Evolutionary conservation across 2,797 vertebrate genomes (phyloP).

Genomic region (Galaxias olidus): DNA sequence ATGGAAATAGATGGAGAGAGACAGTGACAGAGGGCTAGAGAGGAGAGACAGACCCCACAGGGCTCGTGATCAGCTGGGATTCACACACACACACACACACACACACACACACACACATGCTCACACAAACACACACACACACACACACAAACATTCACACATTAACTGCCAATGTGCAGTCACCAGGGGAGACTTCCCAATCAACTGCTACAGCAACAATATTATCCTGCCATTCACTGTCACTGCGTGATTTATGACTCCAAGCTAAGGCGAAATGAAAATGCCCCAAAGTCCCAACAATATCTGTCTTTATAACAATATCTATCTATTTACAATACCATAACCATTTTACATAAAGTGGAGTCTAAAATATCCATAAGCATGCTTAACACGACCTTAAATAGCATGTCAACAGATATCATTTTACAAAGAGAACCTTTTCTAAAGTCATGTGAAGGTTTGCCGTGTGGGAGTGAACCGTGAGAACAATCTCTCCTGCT

Average conservation of each 20-base stretch:
- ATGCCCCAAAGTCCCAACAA: too few relatives aligned
- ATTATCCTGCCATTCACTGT: slow-evolving; percentile 80
- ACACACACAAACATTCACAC: slow-evolving; percentile 12
- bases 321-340: too few relatives aligned
- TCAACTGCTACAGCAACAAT: slow-evolving; percentile 76
- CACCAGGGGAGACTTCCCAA: slow-evolving; percentile 55
- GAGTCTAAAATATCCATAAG: too few relatives aligned
- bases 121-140: slow-evolving; percentile 20
- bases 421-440: too few relatives aligned
- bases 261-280: slow-evolving; percentile 29
- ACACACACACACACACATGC: slow-evolving; percentile 26
- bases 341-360: too few relatives aligned
- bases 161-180: slow-evolving; percentile 7
- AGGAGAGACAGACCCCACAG: neutral
- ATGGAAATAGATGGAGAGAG: neutral
- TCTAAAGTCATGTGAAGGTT: too few relatives aligned
- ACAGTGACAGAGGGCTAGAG: neutral
- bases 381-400: too few relatives aligned
- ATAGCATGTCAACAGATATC: too few relatives aligned
- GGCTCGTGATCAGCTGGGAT: neutral
- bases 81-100: slow-evolving; percentile 5
- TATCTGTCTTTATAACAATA: too few relatives aligned
- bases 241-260: slow-evolving; percentile 71
- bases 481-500: too few relatives aligned
- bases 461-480: too few relatives aligned